Evolutionary conservation across 2,888 invertebrate species (phyloP), one percentile per base, ranked within the genome.

Genomic region (Mystacides longicornis): DNA sequence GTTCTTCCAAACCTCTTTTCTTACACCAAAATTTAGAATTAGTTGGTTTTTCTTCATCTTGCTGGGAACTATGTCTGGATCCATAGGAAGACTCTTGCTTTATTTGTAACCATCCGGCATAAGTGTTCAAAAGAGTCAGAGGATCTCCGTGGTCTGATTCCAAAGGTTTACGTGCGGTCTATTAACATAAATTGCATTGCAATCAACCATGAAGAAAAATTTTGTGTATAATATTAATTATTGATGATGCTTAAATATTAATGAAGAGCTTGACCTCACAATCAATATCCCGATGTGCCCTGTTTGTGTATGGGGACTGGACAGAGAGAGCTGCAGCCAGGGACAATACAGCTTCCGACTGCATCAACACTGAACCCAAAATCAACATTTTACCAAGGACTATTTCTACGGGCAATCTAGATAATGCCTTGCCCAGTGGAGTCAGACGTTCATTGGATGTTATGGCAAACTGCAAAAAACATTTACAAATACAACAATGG

Each of bases 121-220:
- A 94, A 23, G 89, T 81, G 63, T 90, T 90, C 1, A 99, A 73
- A 0, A 97, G 73, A 0, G 93, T 93, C 60, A 99, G 80, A 0
- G 97, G 93, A 69, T 99, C 99, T 0, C 99, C 99, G 68, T 97
- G 94, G 67, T 92, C 91, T 0, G 95, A 95, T 67, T 96, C 92
- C 33, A 96, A 78, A 0, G 83, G 81, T 71, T 84, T 85, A 42
- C 92, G 78, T 1, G 87, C 79, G 43, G 83, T 82, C 83, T 86
- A 64, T 1, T 70, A 66, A 52, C 5, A 7, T 27, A 27, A 5
- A 27, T 27, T 27, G 5, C 11, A 27, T 27, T 7, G 5, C 27
- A 7, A 27, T 20, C 3, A 23, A 14, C 4, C 3, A 23, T 48
- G 3, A 23, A 9, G 7, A 21, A 23, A 23, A 21, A 46, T 19